These are phyloP conservation scores for Nibea albiflora DNA, from an alignment of 2,113 vertebrate species.

Conservation along the genomic window DNA sequence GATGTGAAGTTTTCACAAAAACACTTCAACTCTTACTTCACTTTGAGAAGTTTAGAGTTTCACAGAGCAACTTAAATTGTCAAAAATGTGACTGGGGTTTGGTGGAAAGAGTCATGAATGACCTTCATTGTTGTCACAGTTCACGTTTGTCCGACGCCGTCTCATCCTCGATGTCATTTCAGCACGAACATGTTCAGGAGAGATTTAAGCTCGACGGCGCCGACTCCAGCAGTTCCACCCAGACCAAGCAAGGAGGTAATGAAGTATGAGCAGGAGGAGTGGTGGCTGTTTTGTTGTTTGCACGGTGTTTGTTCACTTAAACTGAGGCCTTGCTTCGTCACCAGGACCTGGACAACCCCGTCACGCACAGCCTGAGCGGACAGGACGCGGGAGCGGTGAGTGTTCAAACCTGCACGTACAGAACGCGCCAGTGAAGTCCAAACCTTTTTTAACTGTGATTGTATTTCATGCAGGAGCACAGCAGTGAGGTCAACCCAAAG, in stretches of 20 bases:
- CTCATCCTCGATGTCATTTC: neutral
- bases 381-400: conserved; percentile 36
- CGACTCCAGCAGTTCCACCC: conserved; percentile 46
- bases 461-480: neutral
- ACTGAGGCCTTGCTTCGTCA: neutral
- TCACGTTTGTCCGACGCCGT: neutral
- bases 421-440: neutral
- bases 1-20: neutral
- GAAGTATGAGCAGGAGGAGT: neutral
- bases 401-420: neutral
- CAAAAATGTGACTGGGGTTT: conserved; percentile 4
- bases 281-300: neutral
- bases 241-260: conserved; percentile 57
- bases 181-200: conserved; percentile 69
- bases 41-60: neutral
- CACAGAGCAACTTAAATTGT: neutral
- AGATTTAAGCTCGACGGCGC: conserved; percentile 32
- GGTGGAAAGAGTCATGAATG: neutral
- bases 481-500: conserved; percentile 7
- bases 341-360: conserved; percentile 60
- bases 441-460: neutral
- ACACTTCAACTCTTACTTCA: neutral
- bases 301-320: neutral
- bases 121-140: neutral
- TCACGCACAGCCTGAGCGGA: conserved; percentile 10